Conservation (phyloP, 2,797 vertebrate genomes). For the Acridotheres tristis region DNA sequence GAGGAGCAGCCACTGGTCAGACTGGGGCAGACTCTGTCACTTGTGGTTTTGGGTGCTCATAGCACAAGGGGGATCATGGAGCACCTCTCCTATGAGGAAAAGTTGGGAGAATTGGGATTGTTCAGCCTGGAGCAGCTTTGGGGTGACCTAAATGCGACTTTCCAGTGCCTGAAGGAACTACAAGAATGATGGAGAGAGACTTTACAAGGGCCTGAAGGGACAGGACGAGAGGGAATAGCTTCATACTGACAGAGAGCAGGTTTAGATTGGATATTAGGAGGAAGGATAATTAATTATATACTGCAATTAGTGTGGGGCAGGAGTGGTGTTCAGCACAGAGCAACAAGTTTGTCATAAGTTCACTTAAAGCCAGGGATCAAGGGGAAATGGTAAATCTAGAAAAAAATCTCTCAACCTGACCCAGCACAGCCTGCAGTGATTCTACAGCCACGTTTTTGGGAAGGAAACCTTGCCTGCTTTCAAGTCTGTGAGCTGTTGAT, state of each 20-base stretch:
- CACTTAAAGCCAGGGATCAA: neutral
- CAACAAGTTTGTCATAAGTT: neutral
- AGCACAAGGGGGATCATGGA: neutral
- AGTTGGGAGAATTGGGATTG: neutral
- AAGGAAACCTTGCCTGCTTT: neutral
- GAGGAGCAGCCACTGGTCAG: neutral
- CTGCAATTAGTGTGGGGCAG: neutral
- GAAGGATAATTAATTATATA: neutral
- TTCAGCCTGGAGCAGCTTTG: neutral
- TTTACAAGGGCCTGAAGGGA: neutral
- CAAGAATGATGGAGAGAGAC: neutral
- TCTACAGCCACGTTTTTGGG: neutral
- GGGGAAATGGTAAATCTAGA: neutral
- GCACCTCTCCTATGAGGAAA: neutral
- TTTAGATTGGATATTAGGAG: neutral
- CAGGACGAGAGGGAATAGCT: neutral
- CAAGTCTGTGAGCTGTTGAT: neutral
- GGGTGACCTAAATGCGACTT: neutral
- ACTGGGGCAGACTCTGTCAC: neutral
- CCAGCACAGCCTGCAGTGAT: neutral
- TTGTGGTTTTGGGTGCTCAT: rapidly evolving
- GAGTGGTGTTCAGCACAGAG: neutral
- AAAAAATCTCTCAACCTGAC: neutral
- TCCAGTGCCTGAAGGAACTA: neutral
- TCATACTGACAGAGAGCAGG: too few species aligned